A percentile compares a stretch with the other conserved stretches of the same genome.
Evolutionary conservation across 2,888 invertebrate genomes (phyloP).

Genomic region (Caenorhabditis imperialis): DNA sequence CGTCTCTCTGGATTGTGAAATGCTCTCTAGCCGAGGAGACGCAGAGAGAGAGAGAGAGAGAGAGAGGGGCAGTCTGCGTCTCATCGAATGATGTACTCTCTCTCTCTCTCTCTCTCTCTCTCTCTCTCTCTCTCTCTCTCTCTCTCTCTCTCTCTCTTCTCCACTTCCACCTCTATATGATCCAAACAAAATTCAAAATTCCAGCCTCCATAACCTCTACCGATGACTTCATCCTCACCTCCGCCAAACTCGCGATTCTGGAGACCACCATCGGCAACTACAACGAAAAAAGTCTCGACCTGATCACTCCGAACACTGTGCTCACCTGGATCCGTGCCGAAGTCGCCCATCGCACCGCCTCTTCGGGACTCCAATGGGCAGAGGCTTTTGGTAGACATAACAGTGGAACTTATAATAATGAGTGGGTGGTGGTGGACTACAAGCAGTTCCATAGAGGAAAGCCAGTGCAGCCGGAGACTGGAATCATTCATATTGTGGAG

Average conservation of each 20-base stretch:
- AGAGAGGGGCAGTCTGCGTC: too few relatives aligned
- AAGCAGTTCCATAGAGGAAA: slow-evolving; percentile 81
- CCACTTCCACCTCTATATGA: too few relatives aligned
- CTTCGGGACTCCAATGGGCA: slow-evolving; percentile 64
- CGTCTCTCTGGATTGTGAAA: too few relatives aligned
- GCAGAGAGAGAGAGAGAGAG: not conserved
- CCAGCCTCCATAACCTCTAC: slow-evolving; percentile 72
- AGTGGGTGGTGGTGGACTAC: slow-evolving; percentile 86
- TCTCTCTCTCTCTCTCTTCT: too few relatives aligned
- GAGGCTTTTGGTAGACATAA: slow-evolving; percentile 83
- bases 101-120: too few relatives aligned
- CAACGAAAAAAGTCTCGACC: slow-evolving; percentile 83
- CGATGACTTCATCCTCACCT: slow-evolving; percentile 75
- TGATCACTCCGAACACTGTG: slow-evolving; percentile 83
- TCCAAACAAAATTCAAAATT: too few relatives aligned
- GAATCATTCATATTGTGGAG: slow-evolving; percentile 85
- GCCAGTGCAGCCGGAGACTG: slow-evolving; percentile 57
- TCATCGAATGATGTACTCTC: too few relatives aligned
- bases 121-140: too few relatives aligned
- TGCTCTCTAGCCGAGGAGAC: too few relatives aligned
- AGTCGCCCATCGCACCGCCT: slow-evolving; percentile 79
- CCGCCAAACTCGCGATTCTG: slow-evolving; percentile 81
- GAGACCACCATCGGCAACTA: slow-evolving; percentile 87
- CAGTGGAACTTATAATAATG: slow-evolving; percentile 88
- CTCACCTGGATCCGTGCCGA: slow-evolving; percentile 84